A percentile compares a stretch with the other conserved stretches of the same genome.
Conservation (phyloP, 2,113 vertebrate genomes). For the Hirundichthys speculiger region DNA sequence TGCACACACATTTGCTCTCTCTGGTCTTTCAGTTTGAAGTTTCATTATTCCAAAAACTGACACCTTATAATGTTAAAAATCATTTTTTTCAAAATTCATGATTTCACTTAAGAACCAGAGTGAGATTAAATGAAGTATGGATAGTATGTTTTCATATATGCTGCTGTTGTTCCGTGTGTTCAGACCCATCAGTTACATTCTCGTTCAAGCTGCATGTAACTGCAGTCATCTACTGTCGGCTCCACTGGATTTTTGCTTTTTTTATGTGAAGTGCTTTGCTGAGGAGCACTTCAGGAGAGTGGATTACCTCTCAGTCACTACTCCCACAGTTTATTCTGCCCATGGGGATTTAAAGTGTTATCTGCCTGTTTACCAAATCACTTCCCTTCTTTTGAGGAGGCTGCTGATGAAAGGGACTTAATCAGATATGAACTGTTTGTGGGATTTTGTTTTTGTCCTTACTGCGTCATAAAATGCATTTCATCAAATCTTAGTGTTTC, state of each 20-base stretch:
- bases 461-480: conserved; percentile 11
- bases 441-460: conserved; percentile 29
- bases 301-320: conserved; percentile 59
- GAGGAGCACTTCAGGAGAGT: conserved; percentile 64
- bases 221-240: conserved; percentile 29
- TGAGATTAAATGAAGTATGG: conserved; percentile 38
- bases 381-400: conserved; percentile 39
- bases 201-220: conserved; percentile 24
- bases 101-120: conserved; percentile 17
- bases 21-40: conserved; percentile 44
- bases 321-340: conserved; percentile 46
- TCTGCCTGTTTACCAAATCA: conserved; percentile 49
- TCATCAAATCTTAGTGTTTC: conserved; percentile 14
- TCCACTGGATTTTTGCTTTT: conserved; percentile 7
- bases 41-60: conserved; percentile 57
- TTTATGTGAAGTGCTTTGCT: conserved; percentile 54
- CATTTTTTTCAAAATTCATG: conserved; percentile 40
- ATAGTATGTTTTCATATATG: conserved; percentile 11
- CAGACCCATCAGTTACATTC: conserved; percentile 7
- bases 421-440: conserved; percentile 33
- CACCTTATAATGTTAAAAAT: conserved; percentile 30
- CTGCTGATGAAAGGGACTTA: conserved; percentile 10
- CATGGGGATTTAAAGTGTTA: conserved; percentile 48
- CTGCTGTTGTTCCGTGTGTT: conserved; percentile 2
- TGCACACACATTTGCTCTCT: conserved; percentile 22